Base-by-base conservation (phyloP, 2,113 vertebrate species). In the Tympanuchus pallidicinctus region DNA sequence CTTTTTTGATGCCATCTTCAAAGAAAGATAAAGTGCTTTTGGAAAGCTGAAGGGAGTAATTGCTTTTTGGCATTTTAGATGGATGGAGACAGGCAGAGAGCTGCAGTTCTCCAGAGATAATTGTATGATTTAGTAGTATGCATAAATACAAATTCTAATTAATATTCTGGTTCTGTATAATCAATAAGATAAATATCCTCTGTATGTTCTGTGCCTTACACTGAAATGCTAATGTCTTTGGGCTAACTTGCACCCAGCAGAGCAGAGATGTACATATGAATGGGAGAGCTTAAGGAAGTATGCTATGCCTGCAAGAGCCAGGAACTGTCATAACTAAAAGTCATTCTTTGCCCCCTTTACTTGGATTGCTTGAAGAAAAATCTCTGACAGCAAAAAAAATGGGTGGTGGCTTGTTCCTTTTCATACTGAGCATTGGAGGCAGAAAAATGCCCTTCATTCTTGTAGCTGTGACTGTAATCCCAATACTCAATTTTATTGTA, bases 11-110 rank as follows among this genome's bases (percentile, higher is more conserved):
- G 60, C 24, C 69, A 67, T 64, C 85, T 89, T 92, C 88, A 92
- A 91, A 92, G 92, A 89, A 91, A 87, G 60, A 93, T 64, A 47
- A 79, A 95, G 17, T 90, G 61, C 52, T 89, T 86, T 81, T 80
- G 85, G 72, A 86, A 88, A 82, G 38, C 89, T 80, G 42, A 43
- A 60, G 89, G 87, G 75, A 92, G 69, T 93, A 92, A 88, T 83
- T 83, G 78, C 72, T 96, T 94, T 88, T 67, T 83, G 79, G 57
- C 47, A 10, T 70, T 42, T 82, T 74, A 88, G 32, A 85, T 88
- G 15, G 52, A 83, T 80, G 32, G 59, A 71, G 56, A 67, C 18
- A 82, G 45, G n/a, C 56, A 67, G 57, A 42, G 47, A 80, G 15
- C 13, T 85, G 21, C 45, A 71, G 80, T 86, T 91, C 56, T 82